phyloP scores from a whole-genome alignment of 2,888 invertebrate genomes.

The Synergus gifuensis region DNA sequence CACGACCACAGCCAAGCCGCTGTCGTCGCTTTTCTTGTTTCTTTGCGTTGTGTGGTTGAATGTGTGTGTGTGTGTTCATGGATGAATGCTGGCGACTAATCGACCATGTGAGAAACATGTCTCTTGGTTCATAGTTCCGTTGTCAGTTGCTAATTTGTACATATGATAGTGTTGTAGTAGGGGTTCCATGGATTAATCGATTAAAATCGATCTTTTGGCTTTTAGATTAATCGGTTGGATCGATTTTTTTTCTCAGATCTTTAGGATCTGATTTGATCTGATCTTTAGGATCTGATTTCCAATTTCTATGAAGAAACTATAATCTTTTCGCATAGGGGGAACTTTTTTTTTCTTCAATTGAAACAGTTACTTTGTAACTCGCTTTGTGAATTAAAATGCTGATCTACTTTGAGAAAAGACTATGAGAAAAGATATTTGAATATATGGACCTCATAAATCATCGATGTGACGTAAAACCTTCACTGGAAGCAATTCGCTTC shows the following conservation, averaged over 20 bases:
- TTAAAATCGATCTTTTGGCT: no score
- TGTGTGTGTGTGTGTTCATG: neutral
- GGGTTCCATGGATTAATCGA: no score
- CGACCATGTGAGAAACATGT: neutral
- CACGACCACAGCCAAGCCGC: conserved; percentile 51
- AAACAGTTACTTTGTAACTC: conserved; percentile 18
- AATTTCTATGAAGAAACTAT: neutral
- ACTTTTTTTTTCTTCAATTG: neutral
- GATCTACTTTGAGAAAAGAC: conserved; percentile 11
- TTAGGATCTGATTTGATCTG: no score
- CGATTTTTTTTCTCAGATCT: neutral
- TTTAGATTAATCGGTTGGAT: no score
- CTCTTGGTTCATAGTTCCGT: neutral
- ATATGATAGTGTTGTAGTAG: no score
- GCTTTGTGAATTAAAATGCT: conserved; percentile 1
- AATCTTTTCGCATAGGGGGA: neutral
- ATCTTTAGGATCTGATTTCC: no score
- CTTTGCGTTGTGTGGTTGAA: no score
- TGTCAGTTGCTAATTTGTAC: neutral
- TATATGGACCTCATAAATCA: conserved; percentile 31
- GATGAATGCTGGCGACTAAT: neutral
- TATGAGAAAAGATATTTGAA: conserved; percentile 24
- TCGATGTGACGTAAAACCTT: conserved; percentile 22
- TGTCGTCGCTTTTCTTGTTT: conserved; percentile 46
- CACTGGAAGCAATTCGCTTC: conserved; percentile 8